Percentiles rank a stretch among this genome's conserved stretches.
Evolutionary conservation across 2,888 invertebrate genomes (phyloP).

Genomic region (Drosophila pseudotakahashii): DNA sequence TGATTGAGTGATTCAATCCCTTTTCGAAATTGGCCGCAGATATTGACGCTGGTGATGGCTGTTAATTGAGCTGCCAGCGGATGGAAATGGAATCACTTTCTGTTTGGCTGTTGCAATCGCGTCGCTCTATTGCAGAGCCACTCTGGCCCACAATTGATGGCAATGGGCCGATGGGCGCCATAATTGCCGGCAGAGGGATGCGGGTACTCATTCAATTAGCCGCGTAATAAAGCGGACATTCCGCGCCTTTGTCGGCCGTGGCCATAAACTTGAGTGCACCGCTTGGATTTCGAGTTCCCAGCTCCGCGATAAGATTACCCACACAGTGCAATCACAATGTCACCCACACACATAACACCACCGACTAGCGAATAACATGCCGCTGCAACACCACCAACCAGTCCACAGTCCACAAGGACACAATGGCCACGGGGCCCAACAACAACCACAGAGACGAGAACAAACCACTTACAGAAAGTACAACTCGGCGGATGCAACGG

Average conservation of each 20-base stretch:
- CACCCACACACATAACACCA: slow-evolving; percentile 15
- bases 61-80: slow-evolving; percentile 39
- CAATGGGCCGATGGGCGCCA: slow-evolving; percentile 62
- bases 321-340: slow-evolving; percentile 9
- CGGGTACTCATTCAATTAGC: slow-evolving; percentile 66
- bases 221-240: slow-evolving; percentile 66
- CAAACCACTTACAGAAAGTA: slow-evolving; percentile 84
- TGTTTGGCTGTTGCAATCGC: slow-evolving; percentile 71
- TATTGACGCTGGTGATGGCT: slow-evolving; percentile 10
- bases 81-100: slow-evolving; percentile 29
- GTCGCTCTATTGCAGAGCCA: slow-evolving; percentile 57
- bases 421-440: too few species aligned
- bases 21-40: not conserved
- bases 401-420: slow-evolving; percentile 28
- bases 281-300: slow-evolving; percentile 29
- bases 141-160: slow-evolving; percentile 64
- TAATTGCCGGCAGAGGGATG: slow-evolving; percentile 21
- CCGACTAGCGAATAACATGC: slow-evolving; percentile 42
- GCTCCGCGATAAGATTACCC: slow-evolving; percentile 59
- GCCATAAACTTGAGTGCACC: slow-evolving; percentile 66
- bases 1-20: slow-evolving; percentile 32
- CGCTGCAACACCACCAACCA: slow-evolving; percentile 27
- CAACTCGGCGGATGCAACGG: slow-evolving; percentile 83
- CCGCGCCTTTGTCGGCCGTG: slow-evolving; percentile 39
- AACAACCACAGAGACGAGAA: slow-evolving; percentile 21